Evolutionary conservation across 2,888 invertebrate genomes (phyloP).

Genomic region (Latrodectus hesperus): DNA sequence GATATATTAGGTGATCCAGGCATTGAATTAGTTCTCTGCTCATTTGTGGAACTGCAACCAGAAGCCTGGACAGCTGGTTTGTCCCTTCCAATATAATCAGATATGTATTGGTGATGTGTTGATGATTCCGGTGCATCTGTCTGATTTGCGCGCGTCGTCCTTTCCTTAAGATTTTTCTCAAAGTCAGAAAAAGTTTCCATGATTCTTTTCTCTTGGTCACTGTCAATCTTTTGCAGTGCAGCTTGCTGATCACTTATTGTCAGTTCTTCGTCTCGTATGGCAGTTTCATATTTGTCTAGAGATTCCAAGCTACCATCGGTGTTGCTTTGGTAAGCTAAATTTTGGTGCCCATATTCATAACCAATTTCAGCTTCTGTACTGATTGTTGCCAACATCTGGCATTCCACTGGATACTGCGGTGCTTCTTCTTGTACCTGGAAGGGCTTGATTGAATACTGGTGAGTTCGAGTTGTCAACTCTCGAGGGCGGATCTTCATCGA

Average conservation of each 20-base stretch:
- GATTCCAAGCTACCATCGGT: conserved; percentile 59
- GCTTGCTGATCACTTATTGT: conserved; percentile 40
- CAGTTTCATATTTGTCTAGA: conserved; percentile 61
- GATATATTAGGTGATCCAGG: conserved; percentile 55
- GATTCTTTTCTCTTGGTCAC: not conserved
- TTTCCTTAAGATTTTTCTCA: conserved; percentile 32
- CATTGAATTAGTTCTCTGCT: conserved; percentile 7
- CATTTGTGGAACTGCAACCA: not conserved
- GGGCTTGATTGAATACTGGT: not conserved
- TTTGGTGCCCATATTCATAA: not conserved
- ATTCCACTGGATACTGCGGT: not conserved
- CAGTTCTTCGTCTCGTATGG: conserved; percentile 58
- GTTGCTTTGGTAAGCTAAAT: conserved; percentile 21
- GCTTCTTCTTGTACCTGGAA: conserved; percentile 10
- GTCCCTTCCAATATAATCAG: conserved; percentile 24
- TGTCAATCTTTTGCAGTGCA: not conserved
- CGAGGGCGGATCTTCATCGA: not conserved
- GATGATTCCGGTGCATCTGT: not conserved
- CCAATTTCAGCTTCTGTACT: not conserved
- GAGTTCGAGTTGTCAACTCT: not conserved
- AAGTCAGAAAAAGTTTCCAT: conserved; percentile 37
- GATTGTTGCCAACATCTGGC: not conserved
- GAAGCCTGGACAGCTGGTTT: not conserved
- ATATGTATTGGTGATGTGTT: conserved; percentile 19
- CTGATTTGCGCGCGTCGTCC: not conserved